Evolutionary conservation across 1,140 invertebrate species (phyloP), one percentile per base, ranked within the genome.

Genomic region (Monochamus saltuarius): DNA sequence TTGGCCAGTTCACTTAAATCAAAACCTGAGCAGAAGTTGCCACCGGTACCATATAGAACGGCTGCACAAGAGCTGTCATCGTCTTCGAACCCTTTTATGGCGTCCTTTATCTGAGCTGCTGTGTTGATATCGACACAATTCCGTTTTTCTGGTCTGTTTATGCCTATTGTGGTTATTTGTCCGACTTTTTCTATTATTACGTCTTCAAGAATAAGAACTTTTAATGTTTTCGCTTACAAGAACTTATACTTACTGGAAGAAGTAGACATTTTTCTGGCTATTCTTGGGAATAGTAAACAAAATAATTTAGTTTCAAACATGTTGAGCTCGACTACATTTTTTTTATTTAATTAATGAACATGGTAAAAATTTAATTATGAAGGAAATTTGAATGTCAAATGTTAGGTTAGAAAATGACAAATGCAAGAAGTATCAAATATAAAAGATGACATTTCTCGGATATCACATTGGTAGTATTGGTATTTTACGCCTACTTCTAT

Each of bases 21-120:
- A 75, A 88, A 92, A 6, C 95, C 95, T 36, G 93, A 86, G 78
- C 92, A 96, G 77, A 97, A 97, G 65, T 88, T 91, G 4, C 94
- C 94, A 42, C 93, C 92, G 73, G 87, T 84, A 22, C 95, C 95
- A 80, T 95, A 86, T 3, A 97, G 79, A 9, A 97, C 85, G 13
- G 87, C 89, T 8, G 89, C 86, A 62, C 81, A 77, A 4, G 86
- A 80, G 0, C 81, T 75, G 0, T 84, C 70, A 73, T 95, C 89
- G 55, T 85, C 82, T 65, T 96, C 92, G 79, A 96, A 95, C 36
- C 81, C 77, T 63, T 86, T 78, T 42, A 97, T 84, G 1, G 92
- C 90, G 50, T 85, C 78, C 19, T 82, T 80, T 7, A 96, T 78
- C 66, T 87, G 76, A 22, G 78, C 70, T 0, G 90, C 84, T 13